Conservation (phyloP, 1,140 invertebrate species). For the Ephestia elutella region DNA sequence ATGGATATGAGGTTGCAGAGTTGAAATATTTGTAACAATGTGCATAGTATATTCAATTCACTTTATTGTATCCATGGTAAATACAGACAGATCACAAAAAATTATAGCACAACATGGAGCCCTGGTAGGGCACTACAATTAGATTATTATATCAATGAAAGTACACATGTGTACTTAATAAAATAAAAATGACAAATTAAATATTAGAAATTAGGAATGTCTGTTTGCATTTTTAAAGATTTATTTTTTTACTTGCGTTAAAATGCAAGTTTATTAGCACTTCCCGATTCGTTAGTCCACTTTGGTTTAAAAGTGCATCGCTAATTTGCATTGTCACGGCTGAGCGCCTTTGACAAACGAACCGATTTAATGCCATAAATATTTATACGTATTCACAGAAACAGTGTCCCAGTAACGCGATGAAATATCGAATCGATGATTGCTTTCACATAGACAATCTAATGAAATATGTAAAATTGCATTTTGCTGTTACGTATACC, state of each 20-base stretch:
- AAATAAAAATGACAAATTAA: too few relatives aligned
- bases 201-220: too few relatives aligned
- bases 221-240: neutral
- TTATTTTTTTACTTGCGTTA: neutral
- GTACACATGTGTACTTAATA: too few relatives aligned
- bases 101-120: too few relatives aligned
- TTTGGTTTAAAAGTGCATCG: conserved; percentile 1
- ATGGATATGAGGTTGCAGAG: too few relatives aligned
- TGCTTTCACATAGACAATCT: conserved; percentile 6
- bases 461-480: conserved; percentile 21
- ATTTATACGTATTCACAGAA: conserved; percentile 4
- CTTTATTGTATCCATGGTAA: too few relatives aligned
- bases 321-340: conserved; percentile 7
- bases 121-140: too few relatives aligned
- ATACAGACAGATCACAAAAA: too few relatives aligned
- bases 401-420: conserved; percentile 7
- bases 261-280: neutral
- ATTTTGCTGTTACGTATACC: conserved; percentile 15
- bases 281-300: neutral
- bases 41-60: too few relatives aligned
- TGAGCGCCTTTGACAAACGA: conserved; percentile 2
- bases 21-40: too few relatives aligned
- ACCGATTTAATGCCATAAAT: conserved; percentile 5
- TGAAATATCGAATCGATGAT: conserved; percentile 8
- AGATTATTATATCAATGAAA: too few relatives aligned